Conservation (phyloP, 2,888 invertebrate species). For the Chrysotoxum bicinctum region DNA sequence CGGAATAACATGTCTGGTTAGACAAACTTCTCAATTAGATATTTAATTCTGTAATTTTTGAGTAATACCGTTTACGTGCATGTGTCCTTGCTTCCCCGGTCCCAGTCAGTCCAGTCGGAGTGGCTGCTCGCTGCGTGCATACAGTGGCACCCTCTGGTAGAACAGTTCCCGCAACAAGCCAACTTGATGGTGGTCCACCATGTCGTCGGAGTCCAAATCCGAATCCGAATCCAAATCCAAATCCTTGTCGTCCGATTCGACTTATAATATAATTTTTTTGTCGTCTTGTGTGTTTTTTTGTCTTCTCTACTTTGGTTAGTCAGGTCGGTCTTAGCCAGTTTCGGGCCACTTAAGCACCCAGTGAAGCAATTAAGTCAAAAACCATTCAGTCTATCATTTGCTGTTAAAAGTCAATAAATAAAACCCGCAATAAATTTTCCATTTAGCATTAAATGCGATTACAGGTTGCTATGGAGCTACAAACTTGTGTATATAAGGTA, state of each 20-base stretch:
- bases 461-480: conserved; percentile 51
- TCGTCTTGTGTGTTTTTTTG: background rate
- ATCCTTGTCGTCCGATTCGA: conserved; percentile 19
- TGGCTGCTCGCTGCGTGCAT: conserved; percentile 1
- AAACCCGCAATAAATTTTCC: conserved; percentile 72
- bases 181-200: conserved; percentile 50
- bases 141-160: conserved; percentile 63
- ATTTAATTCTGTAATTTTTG: conserved; percentile 66
- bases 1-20: conserved; percentile 58
- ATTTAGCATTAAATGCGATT: conserved; percentile 73
- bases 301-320: background rate
- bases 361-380: conserved; percentile 73
- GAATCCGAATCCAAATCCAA: background rate
- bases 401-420: conserved; percentile 73
- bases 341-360: conserved; percentile 71
- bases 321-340: conserved; percentile 32
- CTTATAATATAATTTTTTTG: conserved; percentile 16
- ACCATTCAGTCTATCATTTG: conserved; percentile 73
- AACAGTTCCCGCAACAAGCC: conserved; percentile 51
- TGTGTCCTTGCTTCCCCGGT: conserved; percentile 39
- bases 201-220: background rate
- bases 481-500: conserved; percentile 4
- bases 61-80: conserved; percentile 65
- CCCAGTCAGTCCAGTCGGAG: background rate
- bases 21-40: conserved; percentile 71